Conservation (phyloP, 2,888 invertebrate genomes). For the Apamea monoglypha region DNA sequence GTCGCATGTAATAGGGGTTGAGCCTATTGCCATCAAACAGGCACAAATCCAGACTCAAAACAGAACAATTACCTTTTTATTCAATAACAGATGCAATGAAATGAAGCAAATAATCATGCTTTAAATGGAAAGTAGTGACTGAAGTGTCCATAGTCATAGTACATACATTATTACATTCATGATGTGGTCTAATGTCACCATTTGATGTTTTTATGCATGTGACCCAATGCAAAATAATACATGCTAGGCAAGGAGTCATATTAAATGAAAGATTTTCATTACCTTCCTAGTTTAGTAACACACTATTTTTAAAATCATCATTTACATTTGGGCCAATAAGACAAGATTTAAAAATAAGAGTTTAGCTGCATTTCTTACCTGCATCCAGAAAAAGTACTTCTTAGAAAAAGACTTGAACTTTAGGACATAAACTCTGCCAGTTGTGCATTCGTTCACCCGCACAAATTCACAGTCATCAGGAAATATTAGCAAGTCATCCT, state of each 20-base stretch:
- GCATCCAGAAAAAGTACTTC: conserved; percentile 99
- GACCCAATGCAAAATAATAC: background rate
- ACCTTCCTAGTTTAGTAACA: background rate
- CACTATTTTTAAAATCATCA: background rate
- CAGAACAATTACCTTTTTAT: conserved; percentile 9
- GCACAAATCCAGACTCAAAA: background rate
- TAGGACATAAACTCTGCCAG: conserved; percentile 98
- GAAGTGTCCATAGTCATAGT: too few relatives aligned
- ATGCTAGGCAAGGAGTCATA: background rate
- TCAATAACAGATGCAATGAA: background rate
- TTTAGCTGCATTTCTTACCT: conserved; percentile 89
- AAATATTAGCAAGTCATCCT: conserved; percentile 99
- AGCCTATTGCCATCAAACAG: background rate
- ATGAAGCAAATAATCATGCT: too few relatives aligned
- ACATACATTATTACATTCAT: background rate
- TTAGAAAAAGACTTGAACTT: conserved; percentile 98
- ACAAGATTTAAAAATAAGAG: background rate
- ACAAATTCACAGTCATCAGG: conserved; percentile 99
- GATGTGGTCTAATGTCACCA: background rate
- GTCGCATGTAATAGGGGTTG: background rate
- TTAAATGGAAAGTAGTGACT: background rate
- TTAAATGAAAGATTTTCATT: conserved; percentile 1
- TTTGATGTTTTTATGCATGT: background rate
- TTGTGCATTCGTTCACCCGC: conserved; percentile 97
- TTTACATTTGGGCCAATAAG: background rate